These are phyloP conservation scores for Periparus ater DNA, from an alignment of 2,797 vertebrate genomes.

Conservation along the genomic window DNA sequence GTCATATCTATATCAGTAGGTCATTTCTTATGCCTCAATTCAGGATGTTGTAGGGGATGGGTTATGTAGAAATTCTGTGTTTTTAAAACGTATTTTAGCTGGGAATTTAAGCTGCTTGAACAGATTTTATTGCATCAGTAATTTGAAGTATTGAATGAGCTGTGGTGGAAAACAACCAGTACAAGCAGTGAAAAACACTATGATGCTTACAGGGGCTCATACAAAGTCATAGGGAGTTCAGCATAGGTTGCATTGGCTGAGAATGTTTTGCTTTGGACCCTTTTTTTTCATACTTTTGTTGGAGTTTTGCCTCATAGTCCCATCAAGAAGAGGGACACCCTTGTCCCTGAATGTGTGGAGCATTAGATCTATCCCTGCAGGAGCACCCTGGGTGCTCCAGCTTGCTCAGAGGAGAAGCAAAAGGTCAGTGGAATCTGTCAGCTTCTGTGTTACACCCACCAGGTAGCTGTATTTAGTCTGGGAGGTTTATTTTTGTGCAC, in stretches of 20 bases:
- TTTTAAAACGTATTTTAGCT: not conserved
- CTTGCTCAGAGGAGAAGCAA: not conserved
- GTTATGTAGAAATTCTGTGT: not conserved
- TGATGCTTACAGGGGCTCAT: not conserved
- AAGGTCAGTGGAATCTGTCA: not conserved
- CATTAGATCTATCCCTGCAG: not conserved
- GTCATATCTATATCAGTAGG: not conserved
- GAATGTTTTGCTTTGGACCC: not conserved
- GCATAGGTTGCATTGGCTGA: fast-evolving
- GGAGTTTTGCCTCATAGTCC: not conserved
- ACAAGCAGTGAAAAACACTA: not conserved
- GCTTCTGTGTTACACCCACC: not conserved
- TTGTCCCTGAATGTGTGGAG: fast-evolving
- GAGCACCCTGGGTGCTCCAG: not conserved
- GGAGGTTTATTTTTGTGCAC: not conserved
- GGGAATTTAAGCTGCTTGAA: not conserved
- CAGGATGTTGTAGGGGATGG: not conserved
- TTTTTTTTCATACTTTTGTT: not conserved
- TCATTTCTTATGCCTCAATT: not conserved
- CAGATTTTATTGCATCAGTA: not conserved
- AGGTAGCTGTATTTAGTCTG: not conserved
- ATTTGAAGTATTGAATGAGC: not conserved
- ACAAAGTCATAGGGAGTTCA: not conserved
- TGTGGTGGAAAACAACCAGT: not conserved
- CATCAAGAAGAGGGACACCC: fast-evolving